Percentiles rank a stretch among this genome's conserved stretches.
phyloP scores from a whole-genome alignment of 1,140 invertebrate genomes.

The Panagrolaimus sp. region DNA sequence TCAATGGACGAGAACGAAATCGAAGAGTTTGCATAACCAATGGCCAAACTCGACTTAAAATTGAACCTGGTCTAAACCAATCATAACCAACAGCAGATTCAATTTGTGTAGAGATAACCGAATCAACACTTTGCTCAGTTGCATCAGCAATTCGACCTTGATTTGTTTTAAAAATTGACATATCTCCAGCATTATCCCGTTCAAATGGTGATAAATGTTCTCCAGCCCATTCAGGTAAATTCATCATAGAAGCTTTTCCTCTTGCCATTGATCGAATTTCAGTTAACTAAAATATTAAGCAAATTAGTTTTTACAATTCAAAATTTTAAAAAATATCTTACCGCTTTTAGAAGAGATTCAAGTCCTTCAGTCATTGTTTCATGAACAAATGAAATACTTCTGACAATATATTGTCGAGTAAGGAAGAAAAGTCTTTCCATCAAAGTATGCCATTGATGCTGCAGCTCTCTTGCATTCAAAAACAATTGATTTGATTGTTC shows the following conservation, averaged over 20 bases:
- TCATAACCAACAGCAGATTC: background rate
- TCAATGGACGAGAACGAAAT: background rate
- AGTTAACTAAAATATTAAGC: too few species aligned
- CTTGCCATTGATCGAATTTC: too few species aligned
- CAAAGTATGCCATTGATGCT: too few species aligned
- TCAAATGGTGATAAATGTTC: background rate
- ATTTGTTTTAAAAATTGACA: background rate
- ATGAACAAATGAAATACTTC: too few species aligned
- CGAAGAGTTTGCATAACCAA: background rate
- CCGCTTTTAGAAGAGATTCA: background rate
- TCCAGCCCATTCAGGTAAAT: too few species aligned
- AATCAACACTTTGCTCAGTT: background rate
- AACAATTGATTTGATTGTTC: too few species aligned
- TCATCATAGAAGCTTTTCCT: too few species aligned
- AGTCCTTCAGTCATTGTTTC: background rate
- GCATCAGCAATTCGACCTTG: conserved; percentile 2
- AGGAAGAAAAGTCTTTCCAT: too few species aligned
- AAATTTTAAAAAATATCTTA: background rate
- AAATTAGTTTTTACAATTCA: too few species aligned
- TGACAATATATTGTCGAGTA: too few species aligned
- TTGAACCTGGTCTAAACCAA: background rate
- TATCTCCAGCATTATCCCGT: background rate
- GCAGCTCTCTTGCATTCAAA: too few species aligned
- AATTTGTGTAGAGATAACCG: background rate
- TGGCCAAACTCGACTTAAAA: background rate